Conservation (phyloP, 2,888 invertebrate genomes). For the Eristalis tenax region DNA sequence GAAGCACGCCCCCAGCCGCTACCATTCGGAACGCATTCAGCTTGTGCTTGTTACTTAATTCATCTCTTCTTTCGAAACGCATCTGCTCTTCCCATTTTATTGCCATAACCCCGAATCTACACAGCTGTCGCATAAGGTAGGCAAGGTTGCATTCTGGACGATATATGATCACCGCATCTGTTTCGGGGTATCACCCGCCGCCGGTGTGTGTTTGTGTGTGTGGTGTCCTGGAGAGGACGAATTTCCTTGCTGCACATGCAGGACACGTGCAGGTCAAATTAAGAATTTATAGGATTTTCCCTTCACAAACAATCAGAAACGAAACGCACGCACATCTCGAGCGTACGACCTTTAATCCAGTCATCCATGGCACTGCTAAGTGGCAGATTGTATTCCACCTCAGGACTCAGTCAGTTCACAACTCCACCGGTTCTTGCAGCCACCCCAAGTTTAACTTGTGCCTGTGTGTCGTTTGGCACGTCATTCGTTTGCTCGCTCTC, state of each 20-base stretch:
- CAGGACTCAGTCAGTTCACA: slow-evolving; percentile 15
- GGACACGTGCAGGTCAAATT: slow-evolving; percentile 63
- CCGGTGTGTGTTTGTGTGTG: background rate
- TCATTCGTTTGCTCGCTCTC: slow-evolving; percentile 13
- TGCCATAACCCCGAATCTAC: background rate
- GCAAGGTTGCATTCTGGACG: slow-evolving; percentile 34
- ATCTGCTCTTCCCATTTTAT: slow-evolving; percentile 10
- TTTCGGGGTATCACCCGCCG: slow-evolving; percentile 29
- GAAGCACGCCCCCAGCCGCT: background rate
- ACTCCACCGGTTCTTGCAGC: slow-evolving; percentile 9
- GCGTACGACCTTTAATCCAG: background rate
- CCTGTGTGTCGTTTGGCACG: slow-evolving; percentile 25
- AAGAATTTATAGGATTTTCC: slow-evolving; percentile 46
- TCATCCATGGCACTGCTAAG: background rate
- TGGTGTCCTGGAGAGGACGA: slow-evolving; percentile 25
- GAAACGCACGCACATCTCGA: background rate
- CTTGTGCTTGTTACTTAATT: background rate
- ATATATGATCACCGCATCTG: slow-evolving; percentile 35
- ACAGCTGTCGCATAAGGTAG: slow-evolving; percentile 34
- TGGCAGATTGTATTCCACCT: slow-evolving; percentile 16
- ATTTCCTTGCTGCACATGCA: slow-evolving; percentile 37
- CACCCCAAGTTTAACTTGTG: background rate
- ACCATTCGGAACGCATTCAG: slow-evolving; percentile 18
- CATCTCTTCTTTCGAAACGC: slow-evolving; percentile 21
- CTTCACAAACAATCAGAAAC: background rate